Base-by-base conservation (phyloP, 35 echinoderm and acorn worm species). In the Eucidaris tribuloides region DNA sequence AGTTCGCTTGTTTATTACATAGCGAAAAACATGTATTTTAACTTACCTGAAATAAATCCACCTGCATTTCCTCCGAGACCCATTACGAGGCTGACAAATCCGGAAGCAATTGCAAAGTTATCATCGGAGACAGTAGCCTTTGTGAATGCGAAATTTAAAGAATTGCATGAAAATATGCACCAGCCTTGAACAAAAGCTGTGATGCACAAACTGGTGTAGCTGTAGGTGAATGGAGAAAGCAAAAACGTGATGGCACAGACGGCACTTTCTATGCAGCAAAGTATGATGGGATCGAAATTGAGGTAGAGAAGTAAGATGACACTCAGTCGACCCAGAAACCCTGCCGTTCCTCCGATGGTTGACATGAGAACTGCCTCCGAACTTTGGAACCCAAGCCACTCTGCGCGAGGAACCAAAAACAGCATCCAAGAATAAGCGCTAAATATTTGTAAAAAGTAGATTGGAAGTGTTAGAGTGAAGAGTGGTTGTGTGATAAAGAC, bases 41-140 rank as follows among this genome's bases (percentile, higher is more conserved):
- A n/a, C n/a, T n/a, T 64, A 64, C 61, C 61, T 33, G 61, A 64
- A 3, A 64, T 64, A 32, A 64, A 64, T 32, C 61, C 61, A 32
- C 61, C 61, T 5, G 37, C 5, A 5, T 32, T 25, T 33, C 7
- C 61, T 64, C 61, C 61, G 7, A 64, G 1, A 32, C 61, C 61
- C 30, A 34, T 34, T 34, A 64, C 7, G 28, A 64, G 24, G 19
- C 61, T 34, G 2, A 32, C 28, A 64, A 64, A 0, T 14, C 61
- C 61, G 2, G 5, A 27, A 32, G 28, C 28, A 13, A 64, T 5
- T 9, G 22, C 2, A 64, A 64, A 64, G 61, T 64, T 64, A 32
- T 33, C 0, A 17, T 29, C 25, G 37, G 61, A 29, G 5, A 27
- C 61, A 64, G 61, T 34, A 64, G 30, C 30, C 61, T 64, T 64